Conservation (phyloP, 2,113 vertebrate genomes). For the Chaetodon auriga region DNA sequence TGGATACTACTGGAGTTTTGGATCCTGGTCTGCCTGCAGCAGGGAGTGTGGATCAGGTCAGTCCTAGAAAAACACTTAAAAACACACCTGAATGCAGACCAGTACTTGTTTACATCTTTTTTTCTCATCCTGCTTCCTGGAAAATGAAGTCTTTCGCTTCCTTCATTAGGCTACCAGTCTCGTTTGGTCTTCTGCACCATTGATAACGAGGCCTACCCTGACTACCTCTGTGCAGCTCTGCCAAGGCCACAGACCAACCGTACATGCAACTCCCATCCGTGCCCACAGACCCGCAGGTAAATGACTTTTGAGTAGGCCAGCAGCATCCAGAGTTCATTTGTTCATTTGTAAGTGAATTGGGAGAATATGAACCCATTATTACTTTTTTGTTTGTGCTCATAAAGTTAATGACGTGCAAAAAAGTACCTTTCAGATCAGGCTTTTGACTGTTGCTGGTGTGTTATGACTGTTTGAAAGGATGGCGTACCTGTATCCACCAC, state of each 20-base stretch:
- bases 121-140: no score
- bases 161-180: constrained; percentile 89
- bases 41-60: constrained; percentile 92
- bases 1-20: constrained; percentile 91
- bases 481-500: constrained; percentile 89
- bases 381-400: not conserved
- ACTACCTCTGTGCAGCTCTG: constrained; percentile 89
- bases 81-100: not conserved
- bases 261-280: constrained; percentile 89
- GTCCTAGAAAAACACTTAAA: constrained; percentile 19
- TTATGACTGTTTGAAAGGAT: constrained; percentile 89
- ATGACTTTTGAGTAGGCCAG: not conserved
- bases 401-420: not conserved
- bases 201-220: constrained; percentile 91
- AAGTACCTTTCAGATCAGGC: not conserved
- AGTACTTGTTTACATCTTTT: not conserved
- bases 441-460: constrained; percentile 70
- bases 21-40: constrained; percentile 94
- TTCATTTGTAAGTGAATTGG: not conserved
- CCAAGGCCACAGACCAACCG: constrained; percentile 86
- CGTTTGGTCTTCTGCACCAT: constrained; percentile 92
- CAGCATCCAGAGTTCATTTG: not conserved
- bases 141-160: not conserved
- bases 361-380: not conserved
- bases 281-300: constrained; percentile 91